phyloP scores from a whole-genome alignment of 2,888 invertebrate genomes.

The Trichopoda pennipes region DNA sequence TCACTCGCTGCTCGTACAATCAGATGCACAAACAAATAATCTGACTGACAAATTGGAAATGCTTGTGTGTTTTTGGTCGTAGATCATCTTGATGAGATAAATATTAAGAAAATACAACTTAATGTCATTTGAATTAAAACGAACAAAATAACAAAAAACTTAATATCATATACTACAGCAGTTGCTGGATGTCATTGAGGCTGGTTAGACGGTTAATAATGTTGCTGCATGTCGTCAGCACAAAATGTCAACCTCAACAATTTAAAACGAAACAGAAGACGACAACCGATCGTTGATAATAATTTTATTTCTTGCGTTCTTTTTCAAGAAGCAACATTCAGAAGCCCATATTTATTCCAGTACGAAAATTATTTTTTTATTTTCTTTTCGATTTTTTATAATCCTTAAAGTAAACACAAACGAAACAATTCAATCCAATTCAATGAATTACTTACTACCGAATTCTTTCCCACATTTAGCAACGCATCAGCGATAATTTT shows the following conservation, averaged over 20 bases:
- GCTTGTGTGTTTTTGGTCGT: slow-evolving; percentile 41
- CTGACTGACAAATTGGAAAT: slow-evolving; percentile 33
- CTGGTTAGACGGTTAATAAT: slow-evolving; percentile 20
- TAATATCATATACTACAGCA: slow-evolving; percentile 51
- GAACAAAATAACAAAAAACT: slow-evolving; percentile 11
- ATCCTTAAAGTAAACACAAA: slow-evolving; percentile 66
- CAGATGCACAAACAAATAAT: not conserved
- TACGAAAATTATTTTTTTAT: slow-evolving; percentile 45
- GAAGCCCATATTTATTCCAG: slow-evolving; percentile 53
- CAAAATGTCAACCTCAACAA: slow-evolving; percentile 59
- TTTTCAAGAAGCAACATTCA: slow-evolving; percentile 22
- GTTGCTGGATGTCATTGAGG: slow-evolving; percentile 52
- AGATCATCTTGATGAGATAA: slow-evolving; percentile 65
- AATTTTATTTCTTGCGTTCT: slow-evolving; percentile 5
- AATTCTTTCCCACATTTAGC: slow-evolving; percentile 70
- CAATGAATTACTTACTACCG: slow-evolving; percentile 30
- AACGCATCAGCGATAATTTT: slow-evolving; percentile 71
- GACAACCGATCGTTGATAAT: slow-evolving; percentile 29
- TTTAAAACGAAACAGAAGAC: slow-evolving; percentile 48
- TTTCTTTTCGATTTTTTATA: slow-evolving; percentile 51
- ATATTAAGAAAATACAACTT: slow-evolving; percentile 65
- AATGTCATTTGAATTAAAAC: slow-evolving; percentile 53
- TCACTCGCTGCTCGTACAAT: not conserved
- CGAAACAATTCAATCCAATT: slow-evolving; percentile 33
- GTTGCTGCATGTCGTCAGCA: slow-evolving; percentile 56